phyloP scores from a whole-genome alignment of 2,797 vertebrate species.

The Mormyrops boulengeri region DNA sequence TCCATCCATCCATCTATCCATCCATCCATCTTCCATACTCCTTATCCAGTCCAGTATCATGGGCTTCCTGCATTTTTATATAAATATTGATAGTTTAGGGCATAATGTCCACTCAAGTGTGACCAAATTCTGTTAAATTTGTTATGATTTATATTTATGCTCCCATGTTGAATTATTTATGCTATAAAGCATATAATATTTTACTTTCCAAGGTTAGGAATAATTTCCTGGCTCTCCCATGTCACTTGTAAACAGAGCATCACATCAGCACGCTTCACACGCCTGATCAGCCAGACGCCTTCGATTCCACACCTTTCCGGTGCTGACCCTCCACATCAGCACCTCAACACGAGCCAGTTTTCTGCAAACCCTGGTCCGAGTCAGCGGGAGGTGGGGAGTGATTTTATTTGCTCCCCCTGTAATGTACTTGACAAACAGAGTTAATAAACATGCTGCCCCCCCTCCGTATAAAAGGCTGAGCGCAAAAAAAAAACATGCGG shows the following conservation, averaged over 20 bases:
- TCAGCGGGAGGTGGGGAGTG: slow-evolving; percentile 27
- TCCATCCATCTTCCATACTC: not conserved
- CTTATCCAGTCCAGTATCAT: not conserved
- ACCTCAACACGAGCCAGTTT: slow-evolving; percentile 58
- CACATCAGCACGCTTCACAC: slow-evolving; percentile 3
- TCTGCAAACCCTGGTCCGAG: slow-evolving; percentile 48
- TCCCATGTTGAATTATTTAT: not conserved
- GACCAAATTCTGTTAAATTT: not conserved
- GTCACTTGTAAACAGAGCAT: not conserved
- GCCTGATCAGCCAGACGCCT: slow-evolving; percentile 58
- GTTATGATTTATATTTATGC: not conserved
- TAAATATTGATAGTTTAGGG: not conserved
- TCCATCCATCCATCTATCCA: not conserved
- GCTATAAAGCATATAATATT: not conserved
- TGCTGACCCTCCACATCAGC: slow-evolving; percentile 53
- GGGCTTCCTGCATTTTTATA: not conserved
- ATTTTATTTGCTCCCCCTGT: slow-evolving; percentile 39
- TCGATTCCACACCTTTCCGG: slow-evolving; percentile 50
- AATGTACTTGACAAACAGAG: slow-evolving; percentile 47
- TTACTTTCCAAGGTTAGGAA: not conserved
- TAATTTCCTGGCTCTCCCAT: not conserved
- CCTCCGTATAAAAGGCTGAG: slow-evolving; percentile 39
- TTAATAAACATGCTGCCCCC: slow-evolving; percentile 47
- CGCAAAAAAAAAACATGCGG: slow-evolving; percentile 32
- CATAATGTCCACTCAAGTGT: not conserved